Conservation (phyloP, 2,113 vertebrate species). For the Panthera uncia region DNA sequence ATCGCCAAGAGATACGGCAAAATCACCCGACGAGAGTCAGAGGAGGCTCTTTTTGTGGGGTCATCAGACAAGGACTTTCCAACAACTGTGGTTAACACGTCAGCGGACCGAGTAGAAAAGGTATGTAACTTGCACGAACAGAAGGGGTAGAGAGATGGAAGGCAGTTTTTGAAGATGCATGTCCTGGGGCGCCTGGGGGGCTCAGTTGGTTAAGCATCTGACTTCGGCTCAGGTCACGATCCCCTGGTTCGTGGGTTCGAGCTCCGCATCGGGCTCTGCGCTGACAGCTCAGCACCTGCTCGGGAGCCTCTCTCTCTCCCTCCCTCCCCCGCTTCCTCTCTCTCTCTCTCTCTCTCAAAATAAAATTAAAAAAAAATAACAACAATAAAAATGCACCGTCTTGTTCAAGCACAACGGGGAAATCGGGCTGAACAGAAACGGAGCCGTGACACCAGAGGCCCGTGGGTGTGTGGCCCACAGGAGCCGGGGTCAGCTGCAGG, state of each 20-base stretch:
- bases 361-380: too few species aligned
- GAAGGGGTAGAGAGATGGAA: background rate
- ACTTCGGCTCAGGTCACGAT: too few species aligned
- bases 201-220: too few species aligned
- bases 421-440: background rate
- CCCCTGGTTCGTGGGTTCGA: too few species aligned
- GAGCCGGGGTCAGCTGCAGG: rapidly evolving
- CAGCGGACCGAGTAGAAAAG: background rate
- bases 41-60: background rate
- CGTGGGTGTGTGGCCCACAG: background rate
- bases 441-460: background rate
- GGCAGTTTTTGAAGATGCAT: background rate
- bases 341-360: too few species aligned
- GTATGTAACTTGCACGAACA: background rate
- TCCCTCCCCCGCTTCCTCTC: too few species aligned
- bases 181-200: too few species aligned
- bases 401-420: background rate
- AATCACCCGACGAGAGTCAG: background rate
- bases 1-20: background rate
- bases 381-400: background rate
- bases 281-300: too few species aligned
- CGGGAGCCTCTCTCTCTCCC: too few species aligned
- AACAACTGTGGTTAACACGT: too few species aligned
- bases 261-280: too few species aligned
- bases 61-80: background rate